Conservation (phyloP, 2,113 vertebrate genomes). For the Hystrix cristata region DNA sequence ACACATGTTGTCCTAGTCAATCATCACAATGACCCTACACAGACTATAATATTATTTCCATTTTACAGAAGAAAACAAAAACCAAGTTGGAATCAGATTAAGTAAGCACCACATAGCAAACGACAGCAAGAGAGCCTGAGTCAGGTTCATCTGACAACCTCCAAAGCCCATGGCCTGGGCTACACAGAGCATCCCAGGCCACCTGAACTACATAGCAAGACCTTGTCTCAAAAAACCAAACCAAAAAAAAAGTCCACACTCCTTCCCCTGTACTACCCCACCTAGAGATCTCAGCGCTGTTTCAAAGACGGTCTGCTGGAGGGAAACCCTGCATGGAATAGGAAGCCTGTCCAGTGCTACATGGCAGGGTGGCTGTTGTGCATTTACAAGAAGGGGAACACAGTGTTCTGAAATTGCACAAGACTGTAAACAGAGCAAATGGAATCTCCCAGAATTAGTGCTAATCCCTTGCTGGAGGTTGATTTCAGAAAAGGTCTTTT, state of each 20-base stretch:
- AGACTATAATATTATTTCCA: neutral
- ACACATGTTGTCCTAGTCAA: neutral
- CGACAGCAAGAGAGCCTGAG: neutral
- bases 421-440: constrained; percentile 56
- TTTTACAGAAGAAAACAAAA: neutral
- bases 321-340: neutral
- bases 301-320: neutral
- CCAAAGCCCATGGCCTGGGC: neutral
- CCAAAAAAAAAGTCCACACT: neutral
- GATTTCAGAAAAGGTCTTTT: constrained; percentile 47
- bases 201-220: neutral
- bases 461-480: constrained; percentile 48
- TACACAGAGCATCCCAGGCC: neutral
- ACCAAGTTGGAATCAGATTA: neutral
- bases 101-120: neutral
- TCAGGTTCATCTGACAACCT: neutral
- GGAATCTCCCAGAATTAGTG: constrained; percentile 47
- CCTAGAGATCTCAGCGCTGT: neutral
- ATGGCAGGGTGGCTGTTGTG: neutral
- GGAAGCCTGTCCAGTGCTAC: neutral
- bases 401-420: constrained; percentile 27
- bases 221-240: neutral
- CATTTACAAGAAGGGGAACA: constrained; percentile 28
- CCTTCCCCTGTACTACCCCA: neutral
- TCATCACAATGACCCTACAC: neutral